Conservation (phyloP, 2,113 vertebrate species). For the Hemiprocne comata region DNA sequence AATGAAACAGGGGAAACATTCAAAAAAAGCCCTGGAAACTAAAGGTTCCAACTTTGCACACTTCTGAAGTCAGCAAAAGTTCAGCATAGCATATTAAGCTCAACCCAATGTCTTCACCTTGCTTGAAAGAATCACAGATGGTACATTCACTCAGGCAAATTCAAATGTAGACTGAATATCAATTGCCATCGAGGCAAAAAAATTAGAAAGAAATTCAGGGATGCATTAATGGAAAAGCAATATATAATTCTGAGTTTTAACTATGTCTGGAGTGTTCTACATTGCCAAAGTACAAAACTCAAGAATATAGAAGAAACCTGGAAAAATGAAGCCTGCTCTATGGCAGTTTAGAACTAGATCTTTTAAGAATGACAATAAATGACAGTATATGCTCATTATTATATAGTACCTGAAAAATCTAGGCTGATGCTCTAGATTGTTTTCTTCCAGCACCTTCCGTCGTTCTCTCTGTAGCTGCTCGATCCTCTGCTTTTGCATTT, state of each 20-base stretch:
- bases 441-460: slow-evolving; percentile 87
- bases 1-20: neutral
- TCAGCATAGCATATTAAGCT: neutral
- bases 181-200: neutral
- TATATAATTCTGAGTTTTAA: neutral
- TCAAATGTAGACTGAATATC: neutral
- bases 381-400: neutral
- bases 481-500: slow-evolving; percentile 91
- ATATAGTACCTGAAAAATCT: slow-evolving; percentile 89
- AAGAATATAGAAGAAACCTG: neutral
- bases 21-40: neutral
- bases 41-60: neutral
- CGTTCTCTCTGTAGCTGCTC: slow-evolving; percentile 93
- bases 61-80: neutral
- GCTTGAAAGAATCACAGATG: neutral
- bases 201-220: neutral
- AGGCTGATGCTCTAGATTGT: slow-evolving; percentile 84
- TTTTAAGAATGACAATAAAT: neutral
- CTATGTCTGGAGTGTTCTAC: neutral
- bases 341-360: neutral
- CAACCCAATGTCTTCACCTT: neutral
- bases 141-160: neutral
- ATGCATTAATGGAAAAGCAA: neutral
- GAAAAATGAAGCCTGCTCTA: neutral
- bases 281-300: neutral